These are phyloP conservation scores for Carabus problematicus DNA, from an alignment of 2,888 invertebrate genomes.

Conservation along the genomic window DNA sequence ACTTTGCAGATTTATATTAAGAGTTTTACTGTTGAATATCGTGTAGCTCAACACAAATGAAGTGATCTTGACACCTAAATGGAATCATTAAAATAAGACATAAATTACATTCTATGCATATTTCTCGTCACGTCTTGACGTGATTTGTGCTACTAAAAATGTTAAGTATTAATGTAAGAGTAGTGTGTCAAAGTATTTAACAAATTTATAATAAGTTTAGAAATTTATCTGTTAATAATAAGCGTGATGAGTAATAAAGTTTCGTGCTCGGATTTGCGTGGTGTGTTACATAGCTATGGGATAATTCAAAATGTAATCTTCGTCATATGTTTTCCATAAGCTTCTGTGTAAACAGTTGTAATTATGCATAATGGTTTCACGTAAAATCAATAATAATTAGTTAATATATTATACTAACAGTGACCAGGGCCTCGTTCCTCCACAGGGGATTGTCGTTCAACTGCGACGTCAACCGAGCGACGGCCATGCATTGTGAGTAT, in stretches of 20 bases:
- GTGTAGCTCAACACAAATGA: not conserved
- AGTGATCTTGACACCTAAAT: too few species aligned
- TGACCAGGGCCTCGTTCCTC: not conserved
- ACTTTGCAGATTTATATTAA: not conserved
- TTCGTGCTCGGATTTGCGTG: not conserved
- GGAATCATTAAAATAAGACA: too few species aligned
- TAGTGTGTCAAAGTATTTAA: too few species aligned
- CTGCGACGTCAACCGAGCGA: not conserved
- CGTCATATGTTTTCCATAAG: constrained; percentile 8
- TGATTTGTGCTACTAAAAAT: too few species aligned
- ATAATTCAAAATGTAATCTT: constrained; percentile 12
- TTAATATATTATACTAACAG: constrained; percentile 17
- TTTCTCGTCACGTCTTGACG: too few species aligned
- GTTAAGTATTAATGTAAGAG: too few species aligned
- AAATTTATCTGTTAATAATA: too few species aligned
- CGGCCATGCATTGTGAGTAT: not conserved
- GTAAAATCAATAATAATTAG: constrained; percentile 18
- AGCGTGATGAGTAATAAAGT: not conserved
- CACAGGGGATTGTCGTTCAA: not conserved
- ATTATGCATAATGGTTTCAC: constrained; percentile 4
- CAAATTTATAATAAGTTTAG: too few species aligned
- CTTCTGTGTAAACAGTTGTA: constrained; percentile 11
- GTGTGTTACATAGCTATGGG: not conserved
- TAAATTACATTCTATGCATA: too few species aligned
- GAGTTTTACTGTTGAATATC: not conserved